Evolutionary conservation across 2,797 vertebrate genomes (phyloP).

Genomic region (Cossypha caffra): DNA sequence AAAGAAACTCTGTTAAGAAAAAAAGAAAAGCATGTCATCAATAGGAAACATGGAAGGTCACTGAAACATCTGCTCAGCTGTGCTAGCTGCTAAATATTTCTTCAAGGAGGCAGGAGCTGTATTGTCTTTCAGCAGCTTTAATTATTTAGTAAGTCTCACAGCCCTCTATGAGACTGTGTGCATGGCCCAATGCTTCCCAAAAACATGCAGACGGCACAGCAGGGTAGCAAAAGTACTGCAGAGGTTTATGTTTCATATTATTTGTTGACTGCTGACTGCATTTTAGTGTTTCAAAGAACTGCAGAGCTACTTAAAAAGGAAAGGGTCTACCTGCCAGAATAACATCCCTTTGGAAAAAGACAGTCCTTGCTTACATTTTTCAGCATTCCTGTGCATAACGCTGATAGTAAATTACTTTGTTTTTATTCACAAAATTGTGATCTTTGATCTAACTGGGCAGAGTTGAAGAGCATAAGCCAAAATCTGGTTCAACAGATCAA

Average conservation of each 20-base stretch:
- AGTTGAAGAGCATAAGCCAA: not conserved
- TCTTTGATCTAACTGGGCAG: not conserved
- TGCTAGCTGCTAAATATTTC: conserved; percentile 48
- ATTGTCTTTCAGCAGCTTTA: conserved; percentile 70
- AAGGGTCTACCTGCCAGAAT: not conserved
- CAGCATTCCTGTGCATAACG: not conserved
- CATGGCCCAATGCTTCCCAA: not conserved
- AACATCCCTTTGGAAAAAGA: not conserved
- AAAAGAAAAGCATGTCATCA: conserved; percentile 23
- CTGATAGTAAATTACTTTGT: not conserved
- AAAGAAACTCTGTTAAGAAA: conserved; percentile 10
- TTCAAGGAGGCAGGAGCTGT: conserved; percentile 41
- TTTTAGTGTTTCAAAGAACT: not conserved
- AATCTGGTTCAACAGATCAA: not conserved
- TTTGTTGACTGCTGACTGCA: conserved; percentile 5
- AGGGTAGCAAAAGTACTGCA: not conserved
- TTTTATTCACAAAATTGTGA: not conserved
- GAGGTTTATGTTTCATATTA: not conserved
- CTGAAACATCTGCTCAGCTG: conserved; percentile 67
- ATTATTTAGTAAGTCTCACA: conserved; percentile 57
- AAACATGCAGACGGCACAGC: not conserved
- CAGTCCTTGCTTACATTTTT: not conserved
- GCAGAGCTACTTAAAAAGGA: not conserved
- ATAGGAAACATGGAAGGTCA: conserved; percentile 55
- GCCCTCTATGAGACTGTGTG: not conserved